Base-by-base conservation (phyloP, 2,113 vertebrate genomes). In the Terrapene triunguis region DNA sequence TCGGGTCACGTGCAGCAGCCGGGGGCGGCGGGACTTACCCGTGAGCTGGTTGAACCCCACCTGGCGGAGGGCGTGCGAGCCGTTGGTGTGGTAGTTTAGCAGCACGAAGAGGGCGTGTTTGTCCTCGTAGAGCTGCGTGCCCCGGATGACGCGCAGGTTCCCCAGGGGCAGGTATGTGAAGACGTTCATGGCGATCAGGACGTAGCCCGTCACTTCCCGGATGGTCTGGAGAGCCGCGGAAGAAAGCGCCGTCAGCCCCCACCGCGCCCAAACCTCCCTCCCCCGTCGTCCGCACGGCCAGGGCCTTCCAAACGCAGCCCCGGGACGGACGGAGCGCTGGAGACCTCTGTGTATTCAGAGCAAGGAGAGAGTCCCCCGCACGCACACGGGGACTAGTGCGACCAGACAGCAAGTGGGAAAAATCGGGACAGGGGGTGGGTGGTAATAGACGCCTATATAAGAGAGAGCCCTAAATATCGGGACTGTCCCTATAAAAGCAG, bases 171-270 rank as follows among this genome's bases (percentile, higher is more conserved):
- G 98, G 38, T 98, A 97, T 29, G 98, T 93, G 94, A 99, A 99
- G 92, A 99, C 98, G 90, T 99, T 99, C 98, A 99, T 98, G 92
- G 99, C 99, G 55, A 99, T 99, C 6, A 99, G 99, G 97, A 99
- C 98, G 74, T 99, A 99, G 42, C 99, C 99, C 0, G 99, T 99
- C 96, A 99, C 99, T 98, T 99, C 99, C 12, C 99, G 98, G 98
- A 99, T 99, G 91, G 98, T 99, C 99, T 99, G 96, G 7, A 93
- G 92, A 7, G 22, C 91, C 88, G 59, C 53, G 96, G 59, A 82
- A 53, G 80, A 85, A 53, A 80, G 12, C 21, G 29, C 72, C 13
- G 27, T 84, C 4, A 21, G 17, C 14, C 17, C 8, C 65, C 54
- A 80, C 54, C 12, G 5, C 4, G 12, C 22, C 42, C 24, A 59